These are phyloP conservation scores for Galbula dea DNA, from an alignment of 2,113 vertebrate genomes.

Conservation along the genomic window DNA sequence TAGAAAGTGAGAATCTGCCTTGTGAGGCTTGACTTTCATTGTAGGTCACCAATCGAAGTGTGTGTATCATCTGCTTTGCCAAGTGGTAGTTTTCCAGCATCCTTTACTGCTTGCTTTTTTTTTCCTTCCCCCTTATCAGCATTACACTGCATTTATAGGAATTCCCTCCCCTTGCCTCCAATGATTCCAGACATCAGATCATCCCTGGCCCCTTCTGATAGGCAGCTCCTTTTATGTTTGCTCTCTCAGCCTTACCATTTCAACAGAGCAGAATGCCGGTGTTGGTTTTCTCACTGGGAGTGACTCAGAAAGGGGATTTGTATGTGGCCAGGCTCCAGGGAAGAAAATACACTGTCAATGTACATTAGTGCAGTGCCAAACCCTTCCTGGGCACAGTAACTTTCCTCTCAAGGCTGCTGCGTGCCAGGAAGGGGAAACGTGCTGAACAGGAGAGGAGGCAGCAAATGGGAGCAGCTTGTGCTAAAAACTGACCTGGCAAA, in stretches of 20 bases:
- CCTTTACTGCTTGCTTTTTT: not conserved
- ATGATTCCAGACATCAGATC: not conserved
- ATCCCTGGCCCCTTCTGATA: not conserved
- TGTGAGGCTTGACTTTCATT: not conserved
- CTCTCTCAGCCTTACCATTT: slow-evolving; percentile 31
- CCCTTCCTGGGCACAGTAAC: slow-evolving; percentile 43
- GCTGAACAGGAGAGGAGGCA: not conserved
- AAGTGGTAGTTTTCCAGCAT: slow-evolving; percentile 25
- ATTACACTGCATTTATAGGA: not conserved
- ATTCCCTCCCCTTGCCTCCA: not conserved
- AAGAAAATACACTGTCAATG: slow-evolving; percentile 39
- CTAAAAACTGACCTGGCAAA: not conserved
- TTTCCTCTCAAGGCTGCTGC: slow-evolving; percentile 48
- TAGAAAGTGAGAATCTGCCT: not conserved
- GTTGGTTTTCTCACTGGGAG: slow-evolving; percentile 64
- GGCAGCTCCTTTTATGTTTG: slow-evolving; percentile 50
- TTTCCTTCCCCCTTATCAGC: not conserved
- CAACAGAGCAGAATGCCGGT: slow-evolving; percentile 47
- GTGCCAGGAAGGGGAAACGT: not conserved
- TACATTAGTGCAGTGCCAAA: slow-evolving; percentile 27
- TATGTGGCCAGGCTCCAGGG: not conserved
- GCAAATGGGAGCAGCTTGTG: not conserved
- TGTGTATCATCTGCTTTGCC: not conserved
- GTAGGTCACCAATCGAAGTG: not conserved
- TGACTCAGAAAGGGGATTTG: slow-evolving; percentile 46